Evolutionary conservation across 2,797 vertebrate species (phyloP).

Genomic region (Pangasius macronema): DNA sequence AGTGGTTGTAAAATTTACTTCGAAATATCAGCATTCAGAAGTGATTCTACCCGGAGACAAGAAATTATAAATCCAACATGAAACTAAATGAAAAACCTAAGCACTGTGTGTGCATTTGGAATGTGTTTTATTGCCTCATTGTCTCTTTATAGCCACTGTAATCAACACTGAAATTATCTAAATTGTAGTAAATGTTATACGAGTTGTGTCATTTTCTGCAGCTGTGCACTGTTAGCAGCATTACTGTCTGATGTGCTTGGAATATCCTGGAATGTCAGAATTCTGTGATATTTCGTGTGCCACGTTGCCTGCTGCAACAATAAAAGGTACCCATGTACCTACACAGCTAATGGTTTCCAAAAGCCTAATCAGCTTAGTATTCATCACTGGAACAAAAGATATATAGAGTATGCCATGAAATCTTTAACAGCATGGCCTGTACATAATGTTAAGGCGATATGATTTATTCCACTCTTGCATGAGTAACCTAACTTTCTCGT

Average conservation of each 20-base stretch:
- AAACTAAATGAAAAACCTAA: neutral
- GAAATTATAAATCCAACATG: neutral
- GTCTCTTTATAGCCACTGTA: neutral
- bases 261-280: neutral
- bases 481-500: neutral
- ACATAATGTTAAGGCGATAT: neutral
- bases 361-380: neutral
- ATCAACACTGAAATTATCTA: neutral
- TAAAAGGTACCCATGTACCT: neutral
- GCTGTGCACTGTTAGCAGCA: neutral
- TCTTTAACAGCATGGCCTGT: neutral
- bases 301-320: neutral
- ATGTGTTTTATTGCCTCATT: neutral
- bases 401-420: neutral
- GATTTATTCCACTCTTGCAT: neutral
- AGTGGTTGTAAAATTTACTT: neutral
- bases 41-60: neutral
- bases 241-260: neutral
- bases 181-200: neutral
- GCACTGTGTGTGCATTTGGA: neutral
- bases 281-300: neutral
- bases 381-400: neutral
- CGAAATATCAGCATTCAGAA: neutral
- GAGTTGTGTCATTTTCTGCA: constrained; percentile 15
- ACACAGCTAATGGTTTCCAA: neutral